Evolutionary conservation across 2,888 invertebrate genomes (phyloP).

Genomic region (Petrolisthes cinctipes): DNA sequence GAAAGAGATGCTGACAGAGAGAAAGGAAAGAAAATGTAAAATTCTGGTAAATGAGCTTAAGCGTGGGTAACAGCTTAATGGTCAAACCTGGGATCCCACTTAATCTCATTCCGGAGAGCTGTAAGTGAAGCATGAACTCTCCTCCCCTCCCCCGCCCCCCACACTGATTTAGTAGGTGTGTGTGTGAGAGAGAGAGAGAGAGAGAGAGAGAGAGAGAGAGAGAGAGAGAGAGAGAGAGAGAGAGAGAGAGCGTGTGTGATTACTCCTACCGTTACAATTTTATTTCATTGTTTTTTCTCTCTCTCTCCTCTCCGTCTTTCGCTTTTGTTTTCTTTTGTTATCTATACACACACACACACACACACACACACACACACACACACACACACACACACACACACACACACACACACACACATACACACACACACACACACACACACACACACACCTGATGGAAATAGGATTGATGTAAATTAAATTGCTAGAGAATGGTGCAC

Average conservation of each 20-base stretch:
- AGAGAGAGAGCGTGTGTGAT: background rate
- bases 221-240: conserved; percentile 1
- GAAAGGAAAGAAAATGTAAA: no score
- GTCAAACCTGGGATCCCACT: no score
- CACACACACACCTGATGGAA: background rate
- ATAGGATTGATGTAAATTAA: background rate
- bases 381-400: conserved; percentile 1
- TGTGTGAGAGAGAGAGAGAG: background rate
- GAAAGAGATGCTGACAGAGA: no score
- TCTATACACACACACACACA: background rate
- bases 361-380: background rate
- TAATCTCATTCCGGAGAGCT: no score
- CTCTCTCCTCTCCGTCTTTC: background rate
- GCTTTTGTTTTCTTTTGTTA: background rate
- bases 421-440: conserved; percentile 1
- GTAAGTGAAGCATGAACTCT: no score
- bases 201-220: conserved; percentile 1
- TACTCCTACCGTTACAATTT: no score
- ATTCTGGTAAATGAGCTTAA: no score
- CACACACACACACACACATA: background rate
- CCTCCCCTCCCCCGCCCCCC: no score
- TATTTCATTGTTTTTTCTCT: no score
- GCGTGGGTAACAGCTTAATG: no score
- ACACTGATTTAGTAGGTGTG: background rate
- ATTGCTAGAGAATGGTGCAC: no score